Base-by-base conservation (phyloP, 2,888 invertebrate species). In the Malthinus seriepunctatus region DNA sequence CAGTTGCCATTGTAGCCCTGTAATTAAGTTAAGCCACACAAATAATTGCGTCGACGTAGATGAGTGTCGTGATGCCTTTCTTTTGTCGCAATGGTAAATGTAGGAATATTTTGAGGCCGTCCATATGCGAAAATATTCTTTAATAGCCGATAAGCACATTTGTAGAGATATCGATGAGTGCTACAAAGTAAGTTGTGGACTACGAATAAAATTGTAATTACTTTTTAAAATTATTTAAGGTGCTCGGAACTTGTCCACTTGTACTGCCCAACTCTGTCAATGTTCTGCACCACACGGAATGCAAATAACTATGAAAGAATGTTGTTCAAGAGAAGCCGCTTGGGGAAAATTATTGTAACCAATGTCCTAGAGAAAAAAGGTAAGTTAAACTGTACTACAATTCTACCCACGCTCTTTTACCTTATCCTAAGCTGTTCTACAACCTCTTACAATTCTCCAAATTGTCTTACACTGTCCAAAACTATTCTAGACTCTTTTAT, bases 21-120 rank as follows among this genome's bases (percentile, higher is more conserved):
- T 91, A 0, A 91, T 90, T 79, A 89, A 90, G 72, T 81, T 90
- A 0, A 89, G 90, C 48, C 84, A 86, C 6, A 90, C 88, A 68
- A 89, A 89, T 69, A 91, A 92, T 72, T 93, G 93, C 71, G 85
- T 89, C 44, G 90, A 90, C 74, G 83, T 92, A 57, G 91, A 93
- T 78, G 93, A 93, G 78, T 93, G 93, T 69, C 86, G 89, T 88
- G 72, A 90, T 90, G 82, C 89, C 91, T 47, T 89, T 89, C 78
- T 85, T 93, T 55, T 95, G 95, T 74, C 86, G 93, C 67, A 93
- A 94, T 73, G 92, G 93, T 1, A 83, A 90, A 48, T 93, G 93
- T 72, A 84, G 88, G 66, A 93, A 93, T 78, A 87, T 88, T 1
- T 80, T 88, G 56, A 93, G 93, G 32, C 89, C 89, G 14, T 93